These are phyloP conservation scores for Heteropelma amictum DNA, from an alignment of 2,888 invertebrate species.

Conservation along the genomic window DNA sequence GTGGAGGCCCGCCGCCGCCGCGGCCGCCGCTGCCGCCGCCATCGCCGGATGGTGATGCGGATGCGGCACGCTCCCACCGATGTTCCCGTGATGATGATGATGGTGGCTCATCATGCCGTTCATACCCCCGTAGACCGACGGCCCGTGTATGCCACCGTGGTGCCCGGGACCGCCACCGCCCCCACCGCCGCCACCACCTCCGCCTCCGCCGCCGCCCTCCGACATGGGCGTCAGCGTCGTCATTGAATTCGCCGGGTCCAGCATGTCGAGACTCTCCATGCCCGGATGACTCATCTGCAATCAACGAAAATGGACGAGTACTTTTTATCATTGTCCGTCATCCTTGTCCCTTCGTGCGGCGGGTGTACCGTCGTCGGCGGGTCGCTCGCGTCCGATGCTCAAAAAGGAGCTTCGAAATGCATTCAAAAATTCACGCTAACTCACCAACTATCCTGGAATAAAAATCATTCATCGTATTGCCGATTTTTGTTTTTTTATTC, in stretches of 20 bases:
- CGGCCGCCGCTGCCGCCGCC: conserved; percentile 83
- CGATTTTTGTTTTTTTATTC: too few species aligned
- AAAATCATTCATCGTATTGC: too few species aligned
- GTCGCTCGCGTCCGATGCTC: too few species aligned
- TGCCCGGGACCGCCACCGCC: conserved; percentile 74
- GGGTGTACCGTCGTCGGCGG: too few species aligned
- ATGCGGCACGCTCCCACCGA: conserved; percentile 79
- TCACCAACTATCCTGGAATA: too few species aligned
- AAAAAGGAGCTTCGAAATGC: too few species aligned
- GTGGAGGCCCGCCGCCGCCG: conserved; percentile 89
- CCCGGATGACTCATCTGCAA: conserved; percentile 94
- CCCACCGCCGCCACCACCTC: conserved; percentile 76
- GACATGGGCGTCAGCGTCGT: conserved; percentile 94
- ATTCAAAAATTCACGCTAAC: too few species aligned
- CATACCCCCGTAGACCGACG: conserved; percentile 86
- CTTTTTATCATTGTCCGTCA: conserved; percentile 58
- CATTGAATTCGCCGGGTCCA: conserved; percentile 94
- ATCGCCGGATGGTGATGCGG: conserved; percentile 88
- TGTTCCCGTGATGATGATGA: conserved; percentile 83
- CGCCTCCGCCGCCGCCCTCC: conserved; percentile 80
- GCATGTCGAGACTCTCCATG: conserved; percentile 95
- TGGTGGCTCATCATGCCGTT: conserved; percentile 88
- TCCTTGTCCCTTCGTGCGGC: background rate
- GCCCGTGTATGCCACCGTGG: conserved; percentile 77
- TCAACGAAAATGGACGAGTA: conserved; percentile 57